These are phyloP conservation scores for Gyrodactylus salaris DNA, from an alignment of 1,140 invertebrate genomes.

Conservation along the genomic window DNA sequence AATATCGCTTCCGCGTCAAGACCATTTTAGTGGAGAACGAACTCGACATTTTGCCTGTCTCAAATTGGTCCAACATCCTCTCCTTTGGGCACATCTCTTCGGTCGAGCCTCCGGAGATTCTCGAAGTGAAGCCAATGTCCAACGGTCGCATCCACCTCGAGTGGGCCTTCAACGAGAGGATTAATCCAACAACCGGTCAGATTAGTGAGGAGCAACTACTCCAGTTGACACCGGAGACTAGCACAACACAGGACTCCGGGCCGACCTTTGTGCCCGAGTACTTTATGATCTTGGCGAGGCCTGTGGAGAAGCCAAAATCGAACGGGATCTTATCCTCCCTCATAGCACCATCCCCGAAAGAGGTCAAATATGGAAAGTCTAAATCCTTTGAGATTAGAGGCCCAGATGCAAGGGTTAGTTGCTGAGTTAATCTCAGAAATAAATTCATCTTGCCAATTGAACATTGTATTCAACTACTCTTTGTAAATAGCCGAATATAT, in stretches of 20 bases:
- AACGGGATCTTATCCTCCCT: neutral
- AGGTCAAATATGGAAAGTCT: neutral
- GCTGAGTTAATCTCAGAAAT: neutral
- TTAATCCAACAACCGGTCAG: neutral
- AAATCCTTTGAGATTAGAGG: neutral
- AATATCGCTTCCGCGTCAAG: neutral
- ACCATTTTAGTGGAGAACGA: neutral
- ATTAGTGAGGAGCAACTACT: no score
- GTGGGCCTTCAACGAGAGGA: neutral
- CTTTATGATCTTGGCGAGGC: neutral
- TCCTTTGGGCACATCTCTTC: neutral
- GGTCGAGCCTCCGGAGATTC: neutral
- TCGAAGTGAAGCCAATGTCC: neutral
- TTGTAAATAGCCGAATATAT: no score
- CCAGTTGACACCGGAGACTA: no score
- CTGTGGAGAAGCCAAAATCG: neutral
- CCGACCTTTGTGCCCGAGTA: neutral
- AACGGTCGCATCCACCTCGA: neutral
- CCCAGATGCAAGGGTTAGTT: neutral
- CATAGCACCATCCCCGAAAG: neutral
- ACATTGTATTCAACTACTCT: no score
- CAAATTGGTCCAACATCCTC: neutral
- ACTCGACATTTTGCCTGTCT: neutral
- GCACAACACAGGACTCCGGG: no score
- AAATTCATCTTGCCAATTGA: no score